Evolutionary conservation across 2,113 vertebrate genomes (phyloP).

Genomic region (Cariama cristata): DNA sequence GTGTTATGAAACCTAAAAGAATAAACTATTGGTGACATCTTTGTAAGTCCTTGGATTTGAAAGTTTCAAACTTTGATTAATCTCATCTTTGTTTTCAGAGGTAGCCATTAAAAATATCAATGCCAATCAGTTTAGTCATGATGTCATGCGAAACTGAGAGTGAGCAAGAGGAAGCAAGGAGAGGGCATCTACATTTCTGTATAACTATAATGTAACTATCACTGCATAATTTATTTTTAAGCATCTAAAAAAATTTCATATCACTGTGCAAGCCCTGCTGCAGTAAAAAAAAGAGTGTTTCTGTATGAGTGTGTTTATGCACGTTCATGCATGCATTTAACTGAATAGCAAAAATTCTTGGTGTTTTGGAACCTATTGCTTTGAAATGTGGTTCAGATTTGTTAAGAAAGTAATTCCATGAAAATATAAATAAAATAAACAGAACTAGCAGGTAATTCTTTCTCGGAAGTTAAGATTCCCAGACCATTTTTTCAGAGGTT

Average conservation of each 20-base stretch:
- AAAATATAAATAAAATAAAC: neutral
- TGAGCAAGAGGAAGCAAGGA: neutral
- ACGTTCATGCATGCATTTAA: neutral
- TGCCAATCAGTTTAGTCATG: neutral
- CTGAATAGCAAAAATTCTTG: neutral
- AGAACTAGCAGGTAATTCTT: neutral
- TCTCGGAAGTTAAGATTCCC: neutral
- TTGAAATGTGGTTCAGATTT: neutral
- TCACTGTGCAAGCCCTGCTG: neutral
- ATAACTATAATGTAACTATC: neutral
- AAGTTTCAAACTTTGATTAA: neutral
- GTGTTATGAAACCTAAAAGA: neutral
- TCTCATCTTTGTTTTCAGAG: neutral
- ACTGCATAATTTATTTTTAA: neutral
- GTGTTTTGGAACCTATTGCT: neutral
- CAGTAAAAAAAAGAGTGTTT: neutral
- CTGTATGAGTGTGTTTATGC: neutral
- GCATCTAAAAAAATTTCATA: neutral
- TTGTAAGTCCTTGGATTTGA: neutral
- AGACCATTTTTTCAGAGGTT: neutral
- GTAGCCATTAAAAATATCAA: neutral
- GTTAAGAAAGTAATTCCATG: neutral
- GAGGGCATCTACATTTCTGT: neutral
- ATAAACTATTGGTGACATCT: neutral
- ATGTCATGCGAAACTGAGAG: neutral